A percentile compares a stretch with the other conserved stretches of the same genome.
phyloP scores from a whole-genome alignment of 2,888 invertebrate genomes.

The Stenchaetothrips biformis region DNA sequence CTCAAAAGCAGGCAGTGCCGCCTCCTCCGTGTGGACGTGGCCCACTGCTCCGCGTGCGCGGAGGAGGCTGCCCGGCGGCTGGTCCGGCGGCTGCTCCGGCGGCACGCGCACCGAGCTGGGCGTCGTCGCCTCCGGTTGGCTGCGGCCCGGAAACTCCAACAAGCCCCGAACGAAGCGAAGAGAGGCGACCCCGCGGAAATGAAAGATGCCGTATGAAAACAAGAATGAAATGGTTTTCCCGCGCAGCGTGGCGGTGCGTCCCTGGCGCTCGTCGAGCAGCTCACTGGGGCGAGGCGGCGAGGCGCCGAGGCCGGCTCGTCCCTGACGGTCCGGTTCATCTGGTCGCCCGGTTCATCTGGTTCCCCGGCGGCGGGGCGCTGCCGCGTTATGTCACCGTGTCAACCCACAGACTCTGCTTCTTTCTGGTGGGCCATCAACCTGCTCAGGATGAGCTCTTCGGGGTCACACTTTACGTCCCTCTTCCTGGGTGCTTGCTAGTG shows the following conservation, averaged over 20 bases:
- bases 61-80: no score
- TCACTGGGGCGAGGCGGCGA: neutral
- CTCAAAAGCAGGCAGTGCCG: no score
- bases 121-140: neutral
- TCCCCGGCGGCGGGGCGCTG: neutral
- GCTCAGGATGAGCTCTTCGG: neutral
- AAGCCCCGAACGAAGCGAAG: no score
- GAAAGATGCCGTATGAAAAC: no score
- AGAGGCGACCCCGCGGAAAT: no score
- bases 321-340: neutral
- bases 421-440: neutral
- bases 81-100: neutral
- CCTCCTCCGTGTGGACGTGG: no score
- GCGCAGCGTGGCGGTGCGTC: no score
- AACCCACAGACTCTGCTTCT: neutral
- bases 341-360: constrained; percentile 6
- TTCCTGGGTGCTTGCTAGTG: neutral
- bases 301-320: neutral
- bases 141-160: neutral
- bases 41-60: no score
- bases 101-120: neutral
- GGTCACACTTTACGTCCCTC: neutral
- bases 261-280: no score
- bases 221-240: no score
- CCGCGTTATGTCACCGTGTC: constrained; percentile 3